Evolutionary conservation across 2,888 invertebrate genomes (phyloP).

Genomic region (Hymenopus coronatus): DNA sequence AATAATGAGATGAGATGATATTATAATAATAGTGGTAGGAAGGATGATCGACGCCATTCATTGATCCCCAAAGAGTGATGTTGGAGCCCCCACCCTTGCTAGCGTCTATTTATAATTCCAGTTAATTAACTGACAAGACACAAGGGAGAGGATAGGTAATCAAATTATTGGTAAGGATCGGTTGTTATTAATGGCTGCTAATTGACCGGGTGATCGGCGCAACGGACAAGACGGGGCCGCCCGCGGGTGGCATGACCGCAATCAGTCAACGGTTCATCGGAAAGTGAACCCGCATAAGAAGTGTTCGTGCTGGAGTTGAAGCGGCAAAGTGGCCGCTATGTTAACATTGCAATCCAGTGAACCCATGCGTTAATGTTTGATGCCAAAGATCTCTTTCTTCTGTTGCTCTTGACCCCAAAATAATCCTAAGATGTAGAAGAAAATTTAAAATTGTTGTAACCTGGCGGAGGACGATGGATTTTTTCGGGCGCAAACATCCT

Average conservation of each 20-base stretch:
- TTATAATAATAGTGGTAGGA: too few species aligned
- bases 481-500: too few species aligned
- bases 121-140: constrained; percentile 9
- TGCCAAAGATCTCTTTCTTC: too few species aligned
- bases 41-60: background rate
- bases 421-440: too few species aligned
- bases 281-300: background rate
- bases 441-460: too few species aligned
- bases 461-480: too few species aligned
- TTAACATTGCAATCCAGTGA: too few species aligned
- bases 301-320: too few species aligned
- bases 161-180: constrained; percentile 15
- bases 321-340: too few species aligned
- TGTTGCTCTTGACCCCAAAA: too few species aligned
- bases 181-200: constrained; percentile 20
- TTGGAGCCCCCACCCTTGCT: background rate
- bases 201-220: background rate
- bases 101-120: background rate
- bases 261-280: background rate
- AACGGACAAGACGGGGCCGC: background rate
- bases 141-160: constrained; percentile 1
- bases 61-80: background rate
- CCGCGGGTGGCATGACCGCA: background rate
- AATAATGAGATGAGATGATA: too few species aligned
- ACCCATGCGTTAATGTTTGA: too few species aligned